Base-by-base conservation (phyloP, 1,140 invertebrate species). In the Bilobella aurantiaca region DNA sequence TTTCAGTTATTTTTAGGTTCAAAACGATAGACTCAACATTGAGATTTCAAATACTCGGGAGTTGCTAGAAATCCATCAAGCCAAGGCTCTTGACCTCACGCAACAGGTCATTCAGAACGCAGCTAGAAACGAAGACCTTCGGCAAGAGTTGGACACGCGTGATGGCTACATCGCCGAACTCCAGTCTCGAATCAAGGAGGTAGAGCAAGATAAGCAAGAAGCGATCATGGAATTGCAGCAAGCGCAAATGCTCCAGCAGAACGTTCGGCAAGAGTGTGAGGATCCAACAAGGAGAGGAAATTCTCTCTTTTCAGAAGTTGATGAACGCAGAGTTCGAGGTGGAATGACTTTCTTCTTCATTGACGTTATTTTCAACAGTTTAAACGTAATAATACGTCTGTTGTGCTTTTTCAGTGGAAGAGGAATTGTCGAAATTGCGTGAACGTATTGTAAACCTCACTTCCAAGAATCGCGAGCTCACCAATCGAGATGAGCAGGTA, bases 291-390 rank as follows among this genome's bases (percentile, higher is more conserved):
- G 63, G 47, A 37, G 69, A 32, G 69, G 69, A 25, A 70, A 70
- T 37, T 67, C 65, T 29, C 27, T 70, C 3, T 70, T 70, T 59
- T 67, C 62, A 25, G 69, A 70, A 62, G 57, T 70, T 1, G 69
- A 70, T 14, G 65, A 70, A 37, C 34, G 69, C 28, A 16, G 69
- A 16, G 14, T 62, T 14, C 62, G 57, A 57, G 69, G 69, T 70
- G 28, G 30, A 21, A 23, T 12, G 12, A 53, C 12, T 5, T n/a
- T n/a, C n/a, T n/a, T n/a, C n/a, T n/a, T n/a, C n/a, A n/a, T n/a
- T n/a, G n/a, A n/a, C n/a, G n/a, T n/a, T n/a, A n/a, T n/a, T n/a
- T n/a, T n/a, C n/a, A n/a, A n/a, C n/a, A n/a, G n/a, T n/a, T n/a
- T n/a, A n/a, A n/a, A n/a, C n/a, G n/a, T n/a, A n/a, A n/a, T n/a